Base-by-base conservation (phyloP, 2,797 vertebrate species). In the Mallotus villosus region DNA sequence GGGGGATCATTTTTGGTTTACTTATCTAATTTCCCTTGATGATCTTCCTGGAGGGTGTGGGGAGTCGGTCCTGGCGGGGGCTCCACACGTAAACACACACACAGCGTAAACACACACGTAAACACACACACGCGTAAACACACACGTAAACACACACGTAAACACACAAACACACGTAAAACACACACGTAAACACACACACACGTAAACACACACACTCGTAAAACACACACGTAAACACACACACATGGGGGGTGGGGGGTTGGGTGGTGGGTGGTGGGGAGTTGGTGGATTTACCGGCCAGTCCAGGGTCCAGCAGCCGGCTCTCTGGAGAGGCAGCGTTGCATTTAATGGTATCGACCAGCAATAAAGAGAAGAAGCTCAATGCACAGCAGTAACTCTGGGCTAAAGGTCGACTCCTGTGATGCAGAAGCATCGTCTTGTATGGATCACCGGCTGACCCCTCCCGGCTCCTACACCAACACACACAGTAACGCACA, bases 341-440 rank as follows among this genome's bases (percentile, higher is more conserved):
- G 75, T 78, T 79, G 73, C 83, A 89, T 89, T 91, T 89, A 82
- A 87, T 82, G 73, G 80, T 86, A 91, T 91, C 88, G 90, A 90
- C 89, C 80, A 82, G 83, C 81, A 82, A 87, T 88, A 78, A 88
- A 80, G 87, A 83, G 34, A 25, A 59, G 73, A 62, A 85, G 79
- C 71, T 74, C 80, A 84, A 74, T 72, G 16, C 11, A 17, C 11
- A 51, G 11, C 46, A 17, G 46, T 12, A 51, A 17, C 11, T 51
- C 46, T 34, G 32, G 32, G 32, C 32, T 34, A 34, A 34, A 34
- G 32, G 32, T 34, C 6, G 32, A 7, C 32, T 34, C 32, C 32
- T 34, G 4, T 34, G 6, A 4, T 34, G 32, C 32, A 34, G 32
- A 5, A 34, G 32, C 32, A 34, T 5, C 32, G 6, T 34, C 32